These are phyloP conservation scores for Erythrocercus mccallii DNA, from an alignment of 2,113 vertebrate species.

Conservation along the genomic window DNA sequence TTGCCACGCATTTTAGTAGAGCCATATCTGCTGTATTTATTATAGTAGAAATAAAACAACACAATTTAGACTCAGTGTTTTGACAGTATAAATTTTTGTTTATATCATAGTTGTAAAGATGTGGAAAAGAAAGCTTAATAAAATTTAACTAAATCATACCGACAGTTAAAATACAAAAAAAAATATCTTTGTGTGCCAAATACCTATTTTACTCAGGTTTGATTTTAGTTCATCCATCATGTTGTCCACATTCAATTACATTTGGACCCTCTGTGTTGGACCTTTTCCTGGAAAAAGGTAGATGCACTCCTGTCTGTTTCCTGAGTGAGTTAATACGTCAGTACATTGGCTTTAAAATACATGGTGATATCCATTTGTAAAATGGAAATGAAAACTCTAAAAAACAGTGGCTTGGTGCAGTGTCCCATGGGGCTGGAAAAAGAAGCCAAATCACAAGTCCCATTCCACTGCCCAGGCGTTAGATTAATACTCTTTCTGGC, in stretches of 20 bases:
- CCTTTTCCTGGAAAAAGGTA: neutral
- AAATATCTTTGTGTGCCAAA: neutral
- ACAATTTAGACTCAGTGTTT: neutral
- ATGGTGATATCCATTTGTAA: neutral
- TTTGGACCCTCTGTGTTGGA: neutral
- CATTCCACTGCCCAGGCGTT: neutral
- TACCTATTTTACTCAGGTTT: neutral
- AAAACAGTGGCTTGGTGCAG: slow-evolving; percentile 1
- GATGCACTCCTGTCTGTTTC: neutral
- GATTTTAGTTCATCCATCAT: neutral
- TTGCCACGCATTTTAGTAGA: neutral
- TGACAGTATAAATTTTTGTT: neutral
- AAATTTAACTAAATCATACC: neutral
- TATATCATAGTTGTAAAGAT: neutral
- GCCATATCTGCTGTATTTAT: neutral
- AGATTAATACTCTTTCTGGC: slow-evolving; percentile 57
- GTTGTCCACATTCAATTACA: neutral
- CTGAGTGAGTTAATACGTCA: neutral
- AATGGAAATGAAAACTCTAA: neutral
- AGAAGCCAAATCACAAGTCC: slow-evolving; percentile 28
- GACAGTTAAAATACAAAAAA: neutral
- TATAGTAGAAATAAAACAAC: neutral
- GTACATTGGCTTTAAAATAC: neutral
- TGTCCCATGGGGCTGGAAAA: neutral
- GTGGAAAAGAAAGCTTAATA: neutral